phyloP scores from a whole-genome alignment of 30 jellyfish, hydroid and myxozoan genomes.

The Rhopilema esculentum region DNA sequence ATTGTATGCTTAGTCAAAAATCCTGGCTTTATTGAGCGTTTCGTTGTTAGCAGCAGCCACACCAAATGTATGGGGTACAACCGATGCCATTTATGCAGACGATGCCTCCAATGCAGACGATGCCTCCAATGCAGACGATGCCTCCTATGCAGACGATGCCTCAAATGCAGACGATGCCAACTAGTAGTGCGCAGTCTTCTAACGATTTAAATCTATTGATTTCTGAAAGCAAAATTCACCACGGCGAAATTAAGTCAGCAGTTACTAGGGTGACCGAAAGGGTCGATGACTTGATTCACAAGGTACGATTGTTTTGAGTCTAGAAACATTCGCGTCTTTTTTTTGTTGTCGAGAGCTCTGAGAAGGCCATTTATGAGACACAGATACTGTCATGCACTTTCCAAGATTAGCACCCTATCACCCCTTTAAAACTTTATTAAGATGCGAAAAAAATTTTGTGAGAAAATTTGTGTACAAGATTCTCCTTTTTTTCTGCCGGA shows the following conservation, averaged over 20 bases:
- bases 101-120: slow-evolving; percentile 52
- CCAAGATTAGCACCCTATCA: no score
- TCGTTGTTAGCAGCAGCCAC: slow-evolving; percentile 12
- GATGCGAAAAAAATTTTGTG: no score
- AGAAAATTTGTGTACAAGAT: no score
- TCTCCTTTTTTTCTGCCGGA: no score
- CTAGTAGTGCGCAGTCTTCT: slow-evolving; percentile 42
- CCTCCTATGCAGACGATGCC: slow-evolving; percentile 63
- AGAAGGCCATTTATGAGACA: no score
- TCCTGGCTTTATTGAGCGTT: neutral
- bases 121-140: slow-evolving; percentile 57
- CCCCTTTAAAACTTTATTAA: no score
- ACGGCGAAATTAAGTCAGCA: slow-evolving; percentile 74
- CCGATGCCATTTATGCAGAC: slow-evolving; percentile 57
- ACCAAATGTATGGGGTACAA: slow-evolving; percentile 42
- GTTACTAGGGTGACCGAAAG: slow-evolving; percentile 77
- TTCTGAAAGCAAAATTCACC: slow-evolving; percentile 81
- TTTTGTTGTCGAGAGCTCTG: no score
- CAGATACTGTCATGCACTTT: no score
- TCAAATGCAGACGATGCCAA: slow-evolving; percentile 49
- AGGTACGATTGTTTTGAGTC: slow-evolving; percentile 20
- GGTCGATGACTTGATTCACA: slow-evolving; percentile 59
- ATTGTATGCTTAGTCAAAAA: no score
- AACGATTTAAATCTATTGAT: slow-evolving; percentile 69
- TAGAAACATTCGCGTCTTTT: neutral